Base-by-base conservation (phyloP, 1,140 invertebrate genomes). In the Halictus rubicundus region DNA sequence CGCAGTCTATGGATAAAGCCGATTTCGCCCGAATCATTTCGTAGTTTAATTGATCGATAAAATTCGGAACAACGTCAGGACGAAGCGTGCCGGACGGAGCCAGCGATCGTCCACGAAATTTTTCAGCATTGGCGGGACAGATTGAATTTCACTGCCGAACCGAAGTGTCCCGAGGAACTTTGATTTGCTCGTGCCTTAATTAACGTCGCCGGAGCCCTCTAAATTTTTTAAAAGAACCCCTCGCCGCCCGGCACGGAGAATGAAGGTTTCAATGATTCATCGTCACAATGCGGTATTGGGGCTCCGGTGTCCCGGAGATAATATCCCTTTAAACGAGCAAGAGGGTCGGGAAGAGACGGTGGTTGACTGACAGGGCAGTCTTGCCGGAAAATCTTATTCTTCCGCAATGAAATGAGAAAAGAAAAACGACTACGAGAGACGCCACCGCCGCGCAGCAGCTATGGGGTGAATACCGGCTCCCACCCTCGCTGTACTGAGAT, bases 221-320 rank as follows among this genome's bases (percentile, higher is more conserved):
- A 72, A 59, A 69, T 75, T 80, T 85, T 85, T 86, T 76, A 42
- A 68, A 81, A 66, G 46, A 39, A 65, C 12, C 63, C 52, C 52
- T 37, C 25, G 66, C 10, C 12, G 64, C 23, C 32, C 37, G 57
- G 57, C 23, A 63, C 27, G 27, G 54, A 70, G 54, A 52, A 49
- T n/a, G 70, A 85, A 73, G 83, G 68, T 86, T 87, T 86, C 84
- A 86, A 83, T 86, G 85, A 87, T 87, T 87, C 84, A 87, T 87
- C 74, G 77, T 83, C 84, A 78, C 78, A 71, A 80, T 74, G 72
- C 69, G 68, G 66, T 73, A 86, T 86, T 52, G 65, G 75, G 61
- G 69, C 49, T 54, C 68, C 69, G 32, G 75, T 79, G 68, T 86
- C 73, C 46, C 39, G 65, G 59, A 86, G 85, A 86, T 86, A 86